A percentile compares a stretch with the other conserved stretches of the same genome.
Evolutionary conservation across 1,140 invertebrate species (phyloP).

Genomic region (Tetragonula clypearis): DNA sequence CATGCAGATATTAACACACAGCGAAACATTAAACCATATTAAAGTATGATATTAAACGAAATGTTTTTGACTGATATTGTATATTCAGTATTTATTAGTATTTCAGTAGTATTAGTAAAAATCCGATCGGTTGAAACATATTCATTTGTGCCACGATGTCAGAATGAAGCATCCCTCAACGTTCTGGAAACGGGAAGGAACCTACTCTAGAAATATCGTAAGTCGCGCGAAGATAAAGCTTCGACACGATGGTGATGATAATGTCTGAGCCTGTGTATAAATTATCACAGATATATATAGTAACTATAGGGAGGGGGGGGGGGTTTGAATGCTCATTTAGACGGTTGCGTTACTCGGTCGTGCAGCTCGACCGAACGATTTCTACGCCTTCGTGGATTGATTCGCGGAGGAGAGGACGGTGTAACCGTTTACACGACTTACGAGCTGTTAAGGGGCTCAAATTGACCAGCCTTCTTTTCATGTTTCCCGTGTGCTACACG

Average conservation of each 20-base stretch:
- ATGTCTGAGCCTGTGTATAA: background rate
- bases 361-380: background rate
- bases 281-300: background rate
- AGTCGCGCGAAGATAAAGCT: background rate
- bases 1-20: too few relatives aligned
- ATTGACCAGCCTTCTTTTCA: conserved; percentile 30
- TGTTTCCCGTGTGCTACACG: conserved; percentile 16
- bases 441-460: conserved; percentile 10
- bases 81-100: background rate
- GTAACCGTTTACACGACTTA: background rate
- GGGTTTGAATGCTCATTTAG: background rate
- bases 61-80: too few relatives aligned
- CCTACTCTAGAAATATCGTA: background rate
- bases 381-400: conserved; percentile 5
- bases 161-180: background rate
- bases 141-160: background rate
- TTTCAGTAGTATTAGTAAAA: too few relatives aligned
- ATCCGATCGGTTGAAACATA: background rate
- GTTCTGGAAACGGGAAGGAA: too few relatives aligned
- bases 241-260: background rate
- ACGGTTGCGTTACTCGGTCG: background rate
- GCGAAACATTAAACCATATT: too few relatives aligned
- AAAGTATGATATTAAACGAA: too few relatives aligned
- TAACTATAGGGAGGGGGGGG: too few relatives aligned
- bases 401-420: background rate